These are phyloP conservation scores for Silurus aristotelis DNA, from an alignment of 2,797 vertebrate genomes.

Conservation along the genomic window DNA sequence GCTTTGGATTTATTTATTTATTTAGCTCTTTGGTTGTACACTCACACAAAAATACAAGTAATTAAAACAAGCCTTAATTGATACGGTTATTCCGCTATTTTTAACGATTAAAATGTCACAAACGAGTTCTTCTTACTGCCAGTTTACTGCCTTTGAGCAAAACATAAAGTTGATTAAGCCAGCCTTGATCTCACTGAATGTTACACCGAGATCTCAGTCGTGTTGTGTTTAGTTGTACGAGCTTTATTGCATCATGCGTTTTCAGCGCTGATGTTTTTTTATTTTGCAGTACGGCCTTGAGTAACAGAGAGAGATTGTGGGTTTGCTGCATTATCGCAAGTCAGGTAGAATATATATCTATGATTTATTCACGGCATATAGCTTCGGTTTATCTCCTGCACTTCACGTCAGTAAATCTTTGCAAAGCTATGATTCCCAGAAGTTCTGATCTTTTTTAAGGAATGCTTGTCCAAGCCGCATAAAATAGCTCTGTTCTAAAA, in stretches of 20 bases:
- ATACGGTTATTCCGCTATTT: neutral
- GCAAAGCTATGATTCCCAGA: neutral
- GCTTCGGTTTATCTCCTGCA: neutral
- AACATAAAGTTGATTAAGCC: neutral
- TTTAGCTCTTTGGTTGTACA: neutral
- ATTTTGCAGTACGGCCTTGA: conserved; percentile 4
- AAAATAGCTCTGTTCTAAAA: neutral
- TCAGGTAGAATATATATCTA: neutral
- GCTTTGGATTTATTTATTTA: neutral
- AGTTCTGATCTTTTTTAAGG: neutral
- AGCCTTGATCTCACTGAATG: neutral
- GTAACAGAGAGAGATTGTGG: conserved; percentile 1
- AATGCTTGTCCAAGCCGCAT: neutral
- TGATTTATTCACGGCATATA: conserved; percentile 26
- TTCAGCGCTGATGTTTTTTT: conserved; percentile 19
- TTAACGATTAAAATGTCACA: neutral
- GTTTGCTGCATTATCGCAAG: neutral
- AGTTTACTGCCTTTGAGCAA: neutral
- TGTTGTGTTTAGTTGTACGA: conserved; percentile 8
- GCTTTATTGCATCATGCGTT: conserved; percentile 32
- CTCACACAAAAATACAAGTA: neutral
- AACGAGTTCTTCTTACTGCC: neutral
- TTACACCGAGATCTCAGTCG: neutral
- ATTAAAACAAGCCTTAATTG: conserved; percentile 2
- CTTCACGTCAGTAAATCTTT: neutral